Base-by-base conservation (phyloP, 1,140 invertebrate species). In the Nephila pilipes region DNA sequence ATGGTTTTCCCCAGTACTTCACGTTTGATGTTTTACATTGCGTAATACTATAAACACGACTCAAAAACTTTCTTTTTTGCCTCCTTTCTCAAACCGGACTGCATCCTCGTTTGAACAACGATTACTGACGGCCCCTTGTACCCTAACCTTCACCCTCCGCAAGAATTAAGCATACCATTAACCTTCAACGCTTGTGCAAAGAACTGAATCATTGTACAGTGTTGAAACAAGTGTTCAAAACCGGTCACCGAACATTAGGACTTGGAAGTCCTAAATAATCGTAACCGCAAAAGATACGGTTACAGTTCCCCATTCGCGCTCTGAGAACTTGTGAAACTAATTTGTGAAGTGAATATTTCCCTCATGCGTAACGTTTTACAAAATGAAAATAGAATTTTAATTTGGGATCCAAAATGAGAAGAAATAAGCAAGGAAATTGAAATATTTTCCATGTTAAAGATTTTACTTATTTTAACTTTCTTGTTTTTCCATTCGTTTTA, bases 221-320 rank as follows among this genome's bases (percentile, higher is more conserved):
- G 29, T 75, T 75, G 69, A 32, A 75, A 75, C 29, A 32, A n/a
- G 12, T 32, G 10, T 12, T 8, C 5, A 5, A 75, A 75, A 75
- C 69, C 69, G 69, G 69, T 75, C 29, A 36, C n/a, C 63, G n/a
- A 65, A 65, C 63, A 65, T 65, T 65, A 65, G 32, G 29, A 20
- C 32, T 16, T 46, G 0, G 1, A 32, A 75, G 69, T 16, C 10
- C 29, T 12, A 75, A 16, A 36, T 75, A 75, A 75, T 75, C 29
- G 5, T 36, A 29, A 75, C 69, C 29, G 69, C 32, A 18, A 32
- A 75, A 20, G 10, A 46, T 46, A 46, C 46, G 46, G 46, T 46
- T 10, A 46, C 46, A 10, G 12, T 46, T 46, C 6, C 12, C 4
- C 46, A 3, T 2, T 38, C 6, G 38, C 6, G 38, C 2, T 38